These are phyloP conservation scores for Cantharis flavilabris DNA, from an alignment of 2,888 invertebrate species.

Conservation along the genomic window DNA sequence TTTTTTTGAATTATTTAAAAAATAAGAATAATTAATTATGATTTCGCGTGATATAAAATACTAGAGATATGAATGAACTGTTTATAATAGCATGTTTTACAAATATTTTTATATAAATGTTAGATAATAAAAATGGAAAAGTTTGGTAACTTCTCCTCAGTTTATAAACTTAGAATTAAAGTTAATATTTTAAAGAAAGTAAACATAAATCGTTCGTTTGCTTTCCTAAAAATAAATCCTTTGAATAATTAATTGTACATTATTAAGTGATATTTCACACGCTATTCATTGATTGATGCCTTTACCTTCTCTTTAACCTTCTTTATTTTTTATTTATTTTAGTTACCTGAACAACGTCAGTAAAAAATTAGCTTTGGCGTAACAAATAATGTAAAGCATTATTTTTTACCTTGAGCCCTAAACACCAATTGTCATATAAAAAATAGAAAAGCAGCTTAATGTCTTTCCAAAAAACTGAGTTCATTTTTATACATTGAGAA, in stretches of 20 bases:
- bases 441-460: not conserved
- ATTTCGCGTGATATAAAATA: not conserved
- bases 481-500: not conserved
- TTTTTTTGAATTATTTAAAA: not conserved
- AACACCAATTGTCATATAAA: not conserved
- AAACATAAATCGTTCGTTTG: not conserved
- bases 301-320: not conserved
- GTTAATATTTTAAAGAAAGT: not conserved
- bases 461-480: not conserved
- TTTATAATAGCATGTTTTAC: not conserved
- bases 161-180: not conserved
- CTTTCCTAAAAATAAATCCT: not conserved
- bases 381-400: not conserved
- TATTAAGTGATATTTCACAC: not conserved
- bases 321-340: not conserved
- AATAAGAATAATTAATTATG: not conserved
- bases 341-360: not conserved
- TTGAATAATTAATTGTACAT: not conserved
- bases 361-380: not conserved
- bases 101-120: not conserved
- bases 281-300: not conserved
- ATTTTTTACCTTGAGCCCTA: not conserved
- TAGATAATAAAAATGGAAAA: not conserved
- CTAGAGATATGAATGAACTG: not conserved
- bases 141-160: not conserved